phyloP scores from a whole-genome alignment of 1,140 invertebrate genomes.

The Anadara kagoshimensis region DNA sequence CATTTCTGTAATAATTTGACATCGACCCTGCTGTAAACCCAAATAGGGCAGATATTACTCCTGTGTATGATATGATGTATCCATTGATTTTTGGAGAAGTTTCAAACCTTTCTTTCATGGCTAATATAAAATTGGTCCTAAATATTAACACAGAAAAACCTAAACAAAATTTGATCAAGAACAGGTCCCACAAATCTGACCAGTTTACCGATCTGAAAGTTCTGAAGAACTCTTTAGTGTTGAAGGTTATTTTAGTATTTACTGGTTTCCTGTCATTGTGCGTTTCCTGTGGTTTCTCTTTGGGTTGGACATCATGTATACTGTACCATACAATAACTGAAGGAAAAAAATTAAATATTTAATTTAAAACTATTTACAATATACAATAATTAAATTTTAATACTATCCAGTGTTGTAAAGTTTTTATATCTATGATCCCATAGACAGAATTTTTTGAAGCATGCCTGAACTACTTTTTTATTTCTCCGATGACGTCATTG shows the following conservation, averaged over 20 bases:
- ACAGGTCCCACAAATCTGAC: constrained; percentile 71
- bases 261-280: too few relatives aligned
- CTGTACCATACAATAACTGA: too few relatives aligned
- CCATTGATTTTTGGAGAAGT: constrained; percentile 65
- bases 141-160: constrained; percentile 72
- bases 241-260: constrained; percentile 47
- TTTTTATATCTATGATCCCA: too few relatives aligned
- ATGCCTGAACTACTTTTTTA: too few relatives aligned
- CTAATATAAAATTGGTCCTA: constrained; percentile 68
- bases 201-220: constrained; percentile 63
- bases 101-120: constrained; percentile 64
- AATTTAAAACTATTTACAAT: too few relatives aligned
- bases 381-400: too few relatives aligned
- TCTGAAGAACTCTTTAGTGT: constrained; percentile 43
- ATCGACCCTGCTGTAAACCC: constrained; percentile 69
- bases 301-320: too few relatives aligned
- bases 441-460: too few relatives aligned
- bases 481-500: too few relatives aligned
- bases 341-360: too few relatives aligned
- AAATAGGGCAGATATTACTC: constrained; percentile 60
- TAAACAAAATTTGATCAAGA: constrained; percentile 71
- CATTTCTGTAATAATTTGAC: constrained; percentile 63
- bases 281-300: too few relatives aligned
- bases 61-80: constrained; percentile 72
- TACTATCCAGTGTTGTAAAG: too few relatives aligned